phyloP scores from a whole-genome alignment of 2,888 invertebrate species.

The Yponomeuta sedellus region DNA sequence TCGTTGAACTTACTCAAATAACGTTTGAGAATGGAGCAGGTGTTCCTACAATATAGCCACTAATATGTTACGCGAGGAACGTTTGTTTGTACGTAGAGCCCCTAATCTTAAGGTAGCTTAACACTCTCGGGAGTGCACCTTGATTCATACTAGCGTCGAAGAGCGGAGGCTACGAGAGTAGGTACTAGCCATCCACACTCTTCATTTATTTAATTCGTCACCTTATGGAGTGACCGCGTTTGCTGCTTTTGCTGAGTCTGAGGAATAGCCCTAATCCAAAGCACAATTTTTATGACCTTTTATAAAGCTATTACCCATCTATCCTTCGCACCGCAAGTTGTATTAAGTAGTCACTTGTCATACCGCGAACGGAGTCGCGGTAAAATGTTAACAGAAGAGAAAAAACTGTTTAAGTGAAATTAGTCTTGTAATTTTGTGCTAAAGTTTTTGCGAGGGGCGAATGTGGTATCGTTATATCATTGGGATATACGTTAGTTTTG shows the following conservation, averaged over 20 bases:
- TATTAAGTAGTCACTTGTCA: background rate
- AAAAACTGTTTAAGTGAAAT: background rate
- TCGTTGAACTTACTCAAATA: constrained; percentile 2
- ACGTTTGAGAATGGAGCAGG: background rate
- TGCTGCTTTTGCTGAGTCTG: too few relatives aligned
- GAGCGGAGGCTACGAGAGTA: too few relatives aligned
- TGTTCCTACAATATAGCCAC: background rate
- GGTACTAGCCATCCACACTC: too few relatives aligned
- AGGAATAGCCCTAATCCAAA: too few relatives aligned
- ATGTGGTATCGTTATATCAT: background rate
- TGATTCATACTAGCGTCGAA: too few relatives aligned
- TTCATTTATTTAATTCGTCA: too few relatives aligned
- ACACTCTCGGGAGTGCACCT: too few relatives aligned
- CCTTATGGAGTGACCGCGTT: too few relatives aligned
- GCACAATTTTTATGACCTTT: background rate
- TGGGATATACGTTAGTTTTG: background rate
- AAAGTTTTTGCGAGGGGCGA: background rate
- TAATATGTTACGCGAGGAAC: background rate
- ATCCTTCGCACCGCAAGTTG: too few relatives aligned
- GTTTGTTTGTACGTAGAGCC: background rate
- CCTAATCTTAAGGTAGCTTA: too few relatives aligned
- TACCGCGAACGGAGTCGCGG: background rate
- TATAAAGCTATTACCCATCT: background rate
- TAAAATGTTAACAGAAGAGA: background rate
- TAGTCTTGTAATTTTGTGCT: background rate